Evolutionary conservation across 2,888 invertebrate genomes (phyloP).

Genomic region (Harmothoe impar): DNA sequence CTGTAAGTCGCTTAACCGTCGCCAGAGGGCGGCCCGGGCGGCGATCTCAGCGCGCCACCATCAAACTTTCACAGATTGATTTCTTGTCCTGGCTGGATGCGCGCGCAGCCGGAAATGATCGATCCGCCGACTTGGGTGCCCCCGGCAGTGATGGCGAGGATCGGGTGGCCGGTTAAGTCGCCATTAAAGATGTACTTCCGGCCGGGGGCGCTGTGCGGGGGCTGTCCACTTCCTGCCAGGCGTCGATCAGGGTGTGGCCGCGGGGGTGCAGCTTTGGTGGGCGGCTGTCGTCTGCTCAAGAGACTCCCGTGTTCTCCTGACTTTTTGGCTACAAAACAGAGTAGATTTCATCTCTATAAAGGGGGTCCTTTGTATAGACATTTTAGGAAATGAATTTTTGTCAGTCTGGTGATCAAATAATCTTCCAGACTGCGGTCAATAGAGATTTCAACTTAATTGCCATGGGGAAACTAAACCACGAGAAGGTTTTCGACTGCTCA

Average conservation of each 20-base stretch:
- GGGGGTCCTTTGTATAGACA: neutral
- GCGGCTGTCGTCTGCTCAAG: constrained; percentile 1
- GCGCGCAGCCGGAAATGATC: constrained; percentile 27
- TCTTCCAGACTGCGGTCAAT: neutral
- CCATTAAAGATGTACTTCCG: constrained; percentile 62
- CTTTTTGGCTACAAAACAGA: constrained; percentile 22
- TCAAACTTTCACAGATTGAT: constrained; percentile 56
- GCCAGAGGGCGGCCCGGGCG: neutral
- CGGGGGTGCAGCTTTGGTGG: neutral
- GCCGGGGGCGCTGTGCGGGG: neutral
- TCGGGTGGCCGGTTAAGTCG: constrained; percentile 44
- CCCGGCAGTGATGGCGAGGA: neutral
- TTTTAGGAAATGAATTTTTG: too few species aligned
- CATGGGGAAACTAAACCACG: neutral
- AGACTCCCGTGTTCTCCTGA: constrained; percentile 5
- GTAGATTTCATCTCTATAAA: neutral
- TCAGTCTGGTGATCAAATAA: neutral
- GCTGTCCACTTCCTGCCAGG: constrained; percentile 29
- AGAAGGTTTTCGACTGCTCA: neutral
- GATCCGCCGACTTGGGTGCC: constrained; percentile 6
- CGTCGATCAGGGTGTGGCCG: constrained; percentile 19
- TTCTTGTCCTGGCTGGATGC: constrained; percentile 19
- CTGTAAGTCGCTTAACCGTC: neutral
- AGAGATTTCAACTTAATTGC: too few species aligned
- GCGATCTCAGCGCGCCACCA: constrained; percentile 6